Conservation (phyloP, 2,113 vertebrate species). For the Eulemur rufifrons region DNA sequence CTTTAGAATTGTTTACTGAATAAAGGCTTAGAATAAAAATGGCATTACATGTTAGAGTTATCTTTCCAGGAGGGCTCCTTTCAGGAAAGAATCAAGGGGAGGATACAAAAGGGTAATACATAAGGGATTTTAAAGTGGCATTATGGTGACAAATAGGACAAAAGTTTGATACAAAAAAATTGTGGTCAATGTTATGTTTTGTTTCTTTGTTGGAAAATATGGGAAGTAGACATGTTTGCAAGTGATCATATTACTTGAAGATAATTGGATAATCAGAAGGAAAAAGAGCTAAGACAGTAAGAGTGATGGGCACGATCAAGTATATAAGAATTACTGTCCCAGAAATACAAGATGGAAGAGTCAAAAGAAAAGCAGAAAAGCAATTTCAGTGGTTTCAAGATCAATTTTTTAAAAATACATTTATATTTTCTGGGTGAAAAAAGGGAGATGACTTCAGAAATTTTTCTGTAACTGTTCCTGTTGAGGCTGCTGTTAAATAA, state of each 20-base stretch:
- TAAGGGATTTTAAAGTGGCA: not conserved
- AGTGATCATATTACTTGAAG: not conserved
- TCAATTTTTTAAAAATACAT: not conserved
- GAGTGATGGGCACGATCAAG: not conserved
- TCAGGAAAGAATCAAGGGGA: not conserved
- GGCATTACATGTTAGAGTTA: not conserved
- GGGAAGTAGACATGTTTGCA: not conserved
- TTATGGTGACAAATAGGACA: not conserved
- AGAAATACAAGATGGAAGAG: not conserved
- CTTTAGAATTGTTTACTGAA: slow-evolving; percentile 47
- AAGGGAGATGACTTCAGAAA: not conserved
- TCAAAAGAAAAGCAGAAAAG: not conserved
- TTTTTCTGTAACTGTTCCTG: not conserved
- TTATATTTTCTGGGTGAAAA: not conserved
- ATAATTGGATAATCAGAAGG: not conserved
- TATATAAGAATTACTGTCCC: not conserved
- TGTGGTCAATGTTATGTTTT: not conserved
- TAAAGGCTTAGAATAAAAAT: slow-evolving; percentile 21
- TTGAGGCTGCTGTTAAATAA: not conserved
- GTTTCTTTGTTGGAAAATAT: not conserved
- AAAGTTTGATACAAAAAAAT: not conserved
- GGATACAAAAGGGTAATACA: not conserved
- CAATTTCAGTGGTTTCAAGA: not conserved
- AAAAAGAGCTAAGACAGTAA: not conserved
- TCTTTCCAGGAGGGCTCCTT: not conserved